A percentile compares a stretch with the other conserved stretches of the same genome.
Evolutionary conservation across 2,888 invertebrate genomes (phyloP).

Genomic region (Monochamus alternatus): DNA sequence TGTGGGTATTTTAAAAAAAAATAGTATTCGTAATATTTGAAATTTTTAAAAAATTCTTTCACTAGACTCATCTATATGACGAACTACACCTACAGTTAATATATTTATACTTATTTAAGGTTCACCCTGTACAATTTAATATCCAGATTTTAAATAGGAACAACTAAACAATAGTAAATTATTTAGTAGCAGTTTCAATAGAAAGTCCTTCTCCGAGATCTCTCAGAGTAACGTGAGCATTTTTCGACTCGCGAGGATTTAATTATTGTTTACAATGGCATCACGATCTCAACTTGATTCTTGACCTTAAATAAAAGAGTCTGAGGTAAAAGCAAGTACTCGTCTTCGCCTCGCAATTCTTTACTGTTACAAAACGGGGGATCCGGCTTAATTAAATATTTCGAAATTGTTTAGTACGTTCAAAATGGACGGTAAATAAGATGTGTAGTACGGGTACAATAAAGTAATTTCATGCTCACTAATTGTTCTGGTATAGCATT

Average conservation of each 20-base stretch:
- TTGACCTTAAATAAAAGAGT: conserved; percentile 18
- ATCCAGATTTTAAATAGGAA: neutral
- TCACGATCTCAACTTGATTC: conserved; percentile 15
- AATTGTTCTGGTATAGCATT: neutral
- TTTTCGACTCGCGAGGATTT: conserved; percentile 6
- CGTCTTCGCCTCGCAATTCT: conserved; percentile 15
- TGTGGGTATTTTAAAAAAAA: no score
- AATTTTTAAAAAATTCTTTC: no score
- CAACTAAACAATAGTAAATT: conserved; percentile 1
- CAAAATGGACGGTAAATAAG: neutral
- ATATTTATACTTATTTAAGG: no score
- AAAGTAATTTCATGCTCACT: conserved; percentile 10
- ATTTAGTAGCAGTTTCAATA: conserved; percentile 1
- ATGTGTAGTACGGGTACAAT: neutral
- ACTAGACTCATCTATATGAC: no score
- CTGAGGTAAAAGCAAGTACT: conserved; percentile 23
- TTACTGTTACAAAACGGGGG: conserved; percentile 5
- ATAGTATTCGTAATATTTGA: no score
- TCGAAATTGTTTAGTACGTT: neutral
- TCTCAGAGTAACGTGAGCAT: neutral
- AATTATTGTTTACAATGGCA: conserved; percentile 15
- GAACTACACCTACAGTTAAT: no score
- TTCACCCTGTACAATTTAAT: neutral
- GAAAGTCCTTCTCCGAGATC: neutral
- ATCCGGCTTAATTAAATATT: conserved; percentile 5